Percentiles rank a stretch among this genome's conserved stretches.
Evolutionary conservation across 2,113 vertebrate genomes (phyloP).

Genomic region (Limanda limanda): DNA sequence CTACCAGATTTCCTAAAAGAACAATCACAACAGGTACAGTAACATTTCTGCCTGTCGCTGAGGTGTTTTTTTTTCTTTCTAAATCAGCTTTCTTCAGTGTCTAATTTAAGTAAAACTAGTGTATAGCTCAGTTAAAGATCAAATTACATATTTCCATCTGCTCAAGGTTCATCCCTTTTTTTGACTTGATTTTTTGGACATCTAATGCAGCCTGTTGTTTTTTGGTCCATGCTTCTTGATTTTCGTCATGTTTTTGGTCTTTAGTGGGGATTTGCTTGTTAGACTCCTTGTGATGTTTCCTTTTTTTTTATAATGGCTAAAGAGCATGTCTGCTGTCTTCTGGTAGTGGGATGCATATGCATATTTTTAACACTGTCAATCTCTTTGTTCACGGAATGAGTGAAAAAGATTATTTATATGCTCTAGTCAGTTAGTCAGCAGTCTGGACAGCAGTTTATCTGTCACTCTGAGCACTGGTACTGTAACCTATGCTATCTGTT

Average conservation of each 20-base stretch:
- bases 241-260: conserved; percentile 48
- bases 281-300: conserved; percentile 15
- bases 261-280: conserved; percentile 17
- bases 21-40: conserved; percentile 81
- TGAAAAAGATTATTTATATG: neutral
- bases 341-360: conserved; percentile 28
- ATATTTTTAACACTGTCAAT: neutral
- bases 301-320: conserved; percentile 15
- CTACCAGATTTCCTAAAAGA: conserved; percentile 98
- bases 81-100: conserved; percentile 26
- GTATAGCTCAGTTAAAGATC: conserved; percentile 28
- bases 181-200: conserved; percentile 36
- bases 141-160: conserved; percentile 52
- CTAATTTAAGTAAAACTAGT: conserved; percentile 52
- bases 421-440: neutral
- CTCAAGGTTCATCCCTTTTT: conserved; percentile 48
- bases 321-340: conserved; percentile 48
- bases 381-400: neutral
- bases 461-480: neutral
- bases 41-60: conserved; percentile 80
- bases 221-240: conserved; percentile 35
- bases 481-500: conserved; percentile 8
- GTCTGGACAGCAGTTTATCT: neutral
- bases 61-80: conserved; percentile 11
- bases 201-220: conserved; percentile 36